Evolutionary conservation across 2,113 vertebrate genomes (phyloP), one percentile per base, ranked within the genome.

Genomic region (Xenopus borealis): DNA sequence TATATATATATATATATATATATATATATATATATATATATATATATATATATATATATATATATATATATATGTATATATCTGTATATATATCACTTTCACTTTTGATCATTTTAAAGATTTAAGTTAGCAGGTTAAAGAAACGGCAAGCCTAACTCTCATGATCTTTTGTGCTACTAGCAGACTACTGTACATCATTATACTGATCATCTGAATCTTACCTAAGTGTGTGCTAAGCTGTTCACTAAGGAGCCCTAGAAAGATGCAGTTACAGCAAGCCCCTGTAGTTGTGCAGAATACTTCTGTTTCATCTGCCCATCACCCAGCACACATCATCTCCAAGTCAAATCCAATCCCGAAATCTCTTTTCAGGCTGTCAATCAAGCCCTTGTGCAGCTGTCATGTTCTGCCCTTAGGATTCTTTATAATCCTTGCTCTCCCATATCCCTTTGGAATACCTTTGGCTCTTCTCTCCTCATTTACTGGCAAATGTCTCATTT

Each of bases 301-400:
- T 59, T 68, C 55, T 11, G 17, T 3, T 55, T 61, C 16, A 67
- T 50, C 33, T 23, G 55, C 44, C 23, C 23, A 61, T 50, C 66
- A 20, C 17, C 63, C 64, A 17, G 40, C 45, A 23, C 44, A 62
- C 72, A 61, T 67, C 64, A 52, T 59, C 17, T 66, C 63, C 33
- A 18, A 66, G 17, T 46, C 55, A 12, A 33, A 57, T 74, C 14
- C 64, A 47, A 45, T 47, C 19, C 17, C 58, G 63, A 75, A 68
- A 50, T 61, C 55, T 68, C 65, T 68, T 74, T 61, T 68, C 55
- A 30, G 14, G 19, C 20, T 50, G 63, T 58, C 53, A 59, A 20
- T 64, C 14, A 66, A 40, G 67, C 23, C 10, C 13, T 17, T 74
- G 63, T 59, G 30, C 55, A 50, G 53, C 64, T 66, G 40, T 68